Conservation (phyloP, 2,113 vertebrate species). For the Stegastes partitus region DNA sequence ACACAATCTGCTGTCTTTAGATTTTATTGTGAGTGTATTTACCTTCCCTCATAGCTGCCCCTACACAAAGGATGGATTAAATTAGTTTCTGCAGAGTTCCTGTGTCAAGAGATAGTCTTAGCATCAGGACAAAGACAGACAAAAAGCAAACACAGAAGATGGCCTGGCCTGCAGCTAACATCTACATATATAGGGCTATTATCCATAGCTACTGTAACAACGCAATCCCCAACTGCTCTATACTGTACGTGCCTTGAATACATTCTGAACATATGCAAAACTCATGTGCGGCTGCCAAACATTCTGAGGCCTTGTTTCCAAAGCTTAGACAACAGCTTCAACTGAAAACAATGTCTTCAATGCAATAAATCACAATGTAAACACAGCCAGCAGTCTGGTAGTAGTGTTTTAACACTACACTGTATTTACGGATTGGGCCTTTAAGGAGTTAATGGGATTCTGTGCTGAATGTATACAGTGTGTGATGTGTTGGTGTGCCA, state of each 20-base stretch:
- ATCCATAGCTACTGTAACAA: slow-evolving; percentile 10
- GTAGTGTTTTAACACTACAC: slow-evolving; percentile 40
- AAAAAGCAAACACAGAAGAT: slow-evolving; percentile 5
- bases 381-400: slow-evolving; percentile 51
- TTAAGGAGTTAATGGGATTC: slow-evolving; percentile 68
- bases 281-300: slow-evolving; percentile 24
- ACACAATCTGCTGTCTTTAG: not conserved
- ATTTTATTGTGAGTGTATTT: not conserved
- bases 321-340: slow-evolving; percentile 61
- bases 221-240: not conserved
- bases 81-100: not conserved
- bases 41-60: not conserved
- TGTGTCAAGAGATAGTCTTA: not conserved
- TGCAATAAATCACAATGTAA: slow-evolving; percentile 62
- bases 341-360: slow-evolving; percentile 47
- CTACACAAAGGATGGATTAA: not conserved
- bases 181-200: not conserved
- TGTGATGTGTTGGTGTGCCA: slow-evolving; percentile 58
- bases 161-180: not conserved
- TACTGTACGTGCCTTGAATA: not conserved
- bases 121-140: not conserved
- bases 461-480: slow-evolving; percentile 56
- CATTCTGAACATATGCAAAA: slow-evolving; percentile 42
- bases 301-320: slow-evolving; percentile 38
- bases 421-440: slow-evolving; percentile 65